Evolutionary conservation across 2,797 vertebrate species (phyloP).

Genomic region (Falco cherrug): DNA sequence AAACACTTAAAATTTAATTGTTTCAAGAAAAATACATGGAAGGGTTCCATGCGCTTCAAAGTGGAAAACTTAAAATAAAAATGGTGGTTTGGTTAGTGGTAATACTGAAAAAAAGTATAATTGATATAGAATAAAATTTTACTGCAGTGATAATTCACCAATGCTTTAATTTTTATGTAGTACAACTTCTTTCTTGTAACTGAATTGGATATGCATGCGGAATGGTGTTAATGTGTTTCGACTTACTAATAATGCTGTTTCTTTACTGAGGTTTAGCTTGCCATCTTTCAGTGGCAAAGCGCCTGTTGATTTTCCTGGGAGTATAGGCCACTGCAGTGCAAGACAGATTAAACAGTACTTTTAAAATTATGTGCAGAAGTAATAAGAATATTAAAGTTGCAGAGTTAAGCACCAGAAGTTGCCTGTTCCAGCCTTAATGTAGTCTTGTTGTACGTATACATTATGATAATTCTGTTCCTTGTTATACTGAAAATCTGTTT

Average conservation of each 20-base stretch:
- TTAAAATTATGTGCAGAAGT: conserved; percentile 33
- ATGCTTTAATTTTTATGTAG: background rate
- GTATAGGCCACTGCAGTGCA: conserved; percentile 9
- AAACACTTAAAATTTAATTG: background rate
- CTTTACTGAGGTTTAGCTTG: background rate
- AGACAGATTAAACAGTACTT: conserved; percentile 15
- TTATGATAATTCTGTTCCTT: conserved; percentile 68
- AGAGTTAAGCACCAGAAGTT: conserved; percentile 53
- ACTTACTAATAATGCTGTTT: background rate
- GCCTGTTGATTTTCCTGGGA: conserved; percentile 36
- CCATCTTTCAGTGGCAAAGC: conserved; percentile 10
- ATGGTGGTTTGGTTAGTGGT: background rate
- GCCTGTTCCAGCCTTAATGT: conserved; percentile 59
- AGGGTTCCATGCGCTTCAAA: background rate
- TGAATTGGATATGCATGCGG: background rate
- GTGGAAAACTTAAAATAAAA: background rate
- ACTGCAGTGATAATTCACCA: background rate
- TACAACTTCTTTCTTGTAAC: background rate
- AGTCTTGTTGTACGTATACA: conserved; percentile 64
- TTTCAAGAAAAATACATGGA: background rate
- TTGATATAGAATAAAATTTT: background rate
- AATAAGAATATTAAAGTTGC: conserved; percentile 59
- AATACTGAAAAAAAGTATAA: background rate
- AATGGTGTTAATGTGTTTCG: background rate
- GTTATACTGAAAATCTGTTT: conserved; percentile 70